These are phyloP conservation scores for Linnaemya vulpina DNA, from an alignment of 2,888 invertebrate genomes.

Conservation along the genomic window DNA sequence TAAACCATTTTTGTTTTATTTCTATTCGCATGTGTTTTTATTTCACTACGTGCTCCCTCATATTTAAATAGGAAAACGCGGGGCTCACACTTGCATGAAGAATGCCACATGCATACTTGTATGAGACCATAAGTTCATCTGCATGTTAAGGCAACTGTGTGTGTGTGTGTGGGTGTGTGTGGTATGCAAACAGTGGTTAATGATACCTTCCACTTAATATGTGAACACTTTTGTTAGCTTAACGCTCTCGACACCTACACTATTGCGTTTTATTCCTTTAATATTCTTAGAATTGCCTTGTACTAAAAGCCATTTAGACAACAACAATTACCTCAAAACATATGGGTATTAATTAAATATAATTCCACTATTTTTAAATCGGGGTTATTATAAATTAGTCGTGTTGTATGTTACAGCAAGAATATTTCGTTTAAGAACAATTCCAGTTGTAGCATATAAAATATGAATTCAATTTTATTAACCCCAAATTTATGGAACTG, in stretches of 20 bases:
- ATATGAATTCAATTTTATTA: too few species aligned
- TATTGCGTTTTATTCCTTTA: constrained; percentile 15
- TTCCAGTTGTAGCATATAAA: too few species aligned
- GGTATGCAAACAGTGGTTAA: constrained; percentile 24
- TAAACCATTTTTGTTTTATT: background rate
- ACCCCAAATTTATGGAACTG: too few species aligned
- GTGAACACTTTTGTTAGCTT: constrained; percentile 25
- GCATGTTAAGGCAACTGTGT: background rate
- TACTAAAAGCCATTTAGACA: background rate
- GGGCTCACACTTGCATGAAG: background rate
- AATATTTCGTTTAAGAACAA: background rate
- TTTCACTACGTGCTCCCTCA: background rate
- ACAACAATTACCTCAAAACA: background rate
- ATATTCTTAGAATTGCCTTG: constrained; percentile 23
- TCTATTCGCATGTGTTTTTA: background rate
- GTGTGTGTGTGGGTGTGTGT: constrained; percentile 13
- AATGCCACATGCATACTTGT: background rate
- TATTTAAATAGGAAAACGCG: background rate
- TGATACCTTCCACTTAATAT: constrained; percentile 41
- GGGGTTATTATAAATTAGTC: background rate
- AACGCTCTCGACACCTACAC: constrained; percentile 40
- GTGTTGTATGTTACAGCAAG: background rate
- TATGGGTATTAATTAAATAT: background rate
- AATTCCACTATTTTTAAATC: background rate
- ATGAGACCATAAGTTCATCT: background rate